Evolutionary conservation across 1,140 invertebrate genomes (phyloP), one percentile per base, ranked within the genome.

Genomic region (Halictus rubicundus): DNA sequence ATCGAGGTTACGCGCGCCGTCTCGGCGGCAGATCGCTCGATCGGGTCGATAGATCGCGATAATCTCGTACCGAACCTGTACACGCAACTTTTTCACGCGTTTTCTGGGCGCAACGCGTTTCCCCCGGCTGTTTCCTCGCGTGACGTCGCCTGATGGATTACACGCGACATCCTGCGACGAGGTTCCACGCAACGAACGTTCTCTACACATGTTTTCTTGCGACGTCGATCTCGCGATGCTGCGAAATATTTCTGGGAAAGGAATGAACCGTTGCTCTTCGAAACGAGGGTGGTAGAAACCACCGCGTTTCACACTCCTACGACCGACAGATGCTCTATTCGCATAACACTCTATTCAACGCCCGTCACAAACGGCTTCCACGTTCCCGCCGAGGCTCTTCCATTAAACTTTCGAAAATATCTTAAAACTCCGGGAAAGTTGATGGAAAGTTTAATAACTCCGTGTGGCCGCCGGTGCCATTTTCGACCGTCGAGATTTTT

Each of bases 241-340:
- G 9, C 16, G 59, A 27, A 59, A 71, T n/a, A 39, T 66, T 79
- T 68, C 42, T 37, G 69, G 46, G 25, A 68, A 78, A 57, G 32
- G 74, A 21, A 68, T 70, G 39, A 52, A 32, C 32, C 49, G 25
- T 59, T 39, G 49, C 39, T 66, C n/a, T 49, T 23, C 25, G 23
- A 71, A 83, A 84, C 25, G 37, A 19, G 32, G 65, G 66, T 71
- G 54, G 39, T 32, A 65, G 70, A 84, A 78, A 73, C 14, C 69
- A 21, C 52, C 52, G 66, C 68, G 63, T 68, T 83, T 46, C 9
- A 46, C 42, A 10, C 77, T 23, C 65, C 69, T 54, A 23, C 52
- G 52, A 37, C 46, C 82, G n/a, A n/a, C n/a, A 84, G 75, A 73
- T 84, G 82, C 59, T 73, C 66, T 59, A 70, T 79, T 84, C 75